Conservation (phyloP, 1,140 invertebrate species). For the Ceratina calcarata region DNA sequence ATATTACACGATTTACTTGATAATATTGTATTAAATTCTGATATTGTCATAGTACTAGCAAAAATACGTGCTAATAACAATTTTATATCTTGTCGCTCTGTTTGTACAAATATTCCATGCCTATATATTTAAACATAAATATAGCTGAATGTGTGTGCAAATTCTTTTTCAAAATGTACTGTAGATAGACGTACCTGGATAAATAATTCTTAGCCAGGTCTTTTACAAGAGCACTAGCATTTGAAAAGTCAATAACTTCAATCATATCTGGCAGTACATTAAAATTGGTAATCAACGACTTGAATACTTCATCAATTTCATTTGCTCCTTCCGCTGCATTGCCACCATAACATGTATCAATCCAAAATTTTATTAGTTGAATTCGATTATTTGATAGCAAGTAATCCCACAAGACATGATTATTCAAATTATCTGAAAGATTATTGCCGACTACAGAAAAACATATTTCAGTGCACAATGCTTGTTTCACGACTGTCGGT, state of each 20-base stretch:
- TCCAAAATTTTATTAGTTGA: slow-evolving; percentile 68
- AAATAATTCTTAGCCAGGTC: slow-evolving; percentile 79
- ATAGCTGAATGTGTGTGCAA: neutral
- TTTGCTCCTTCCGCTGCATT: slow-evolving; percentile 42
- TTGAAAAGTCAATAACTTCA: slow-evolving; percentile 76
- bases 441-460: slow-evolving; percentile 64
- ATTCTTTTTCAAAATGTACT: neutral
- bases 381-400: slow-evolving; percentile 69
- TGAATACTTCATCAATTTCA: slow-evolving; percentile 72
- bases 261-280: slow-evolving; percentile 83
- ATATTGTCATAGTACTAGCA: slow-evolving; percentile 58
- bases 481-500: slow-evolving; percentile 62
- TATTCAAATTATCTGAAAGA: slow-evolving; percentile 62
- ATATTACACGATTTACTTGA: slow-evolving; percentile 80
- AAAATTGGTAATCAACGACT: slow-evolving; percentile 80
- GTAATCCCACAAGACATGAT: slow-evolving; percentile 70
- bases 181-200: slow-evolving; percentile 59
- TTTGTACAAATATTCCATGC: slow-evolving; percentile 70
- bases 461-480: slow-evolving; percentile 73
- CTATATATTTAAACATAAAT: slow-evolving; percentile 53
- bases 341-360: slow-evolving; percentile 62
- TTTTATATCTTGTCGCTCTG: slow-evolving; percentile 80
- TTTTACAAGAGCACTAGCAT: slow-evolving; percentile 80
- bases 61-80: slow-evolving; percentile 80
- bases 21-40: slow-evolving; percentile 82